Evolutionary conservation across 2,113 vertebrate genomes (phyloP), one percentile per base, ranked within the genome.

Genomic region (Phylloscopus whistleri): DNA sequence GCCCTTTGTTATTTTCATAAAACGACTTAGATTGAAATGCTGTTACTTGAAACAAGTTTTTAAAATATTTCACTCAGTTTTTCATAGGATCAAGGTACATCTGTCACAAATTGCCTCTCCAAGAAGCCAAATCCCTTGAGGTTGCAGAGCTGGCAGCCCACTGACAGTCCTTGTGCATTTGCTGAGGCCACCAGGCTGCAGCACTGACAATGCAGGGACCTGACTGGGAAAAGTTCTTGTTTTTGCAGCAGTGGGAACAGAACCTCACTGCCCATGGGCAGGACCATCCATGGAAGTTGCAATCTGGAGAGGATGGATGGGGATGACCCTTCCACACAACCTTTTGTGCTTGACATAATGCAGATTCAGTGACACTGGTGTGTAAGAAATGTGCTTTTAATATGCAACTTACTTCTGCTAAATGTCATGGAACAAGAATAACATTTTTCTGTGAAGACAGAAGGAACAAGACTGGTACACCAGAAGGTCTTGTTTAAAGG

Each of bases 321-420:
- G 55, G 13, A 10, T 37, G 44, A 64, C 37, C 58, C 21, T 43
- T 56, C n/a, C n/a, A 21, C 33, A 51, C 28, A 49, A 13, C 19
- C 21, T n/a, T 28, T 4, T 26, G 31, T 33, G 31, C 30, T 89
- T 7, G 13, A 84, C 10, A 28, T 33, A 68, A 74, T 3, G 24
- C 5, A 79, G 33, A 92, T 46, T 37, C 82, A 90, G 46, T 26
- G 31, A 93, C 64, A 44, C 68, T 44, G 33, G 27, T 30, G 3
- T 78, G 14, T 74, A 74, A 77, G 63, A 96, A 93, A 88, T 30
- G 30, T 37, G 16, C 23, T 94, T 95, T 95, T 93, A 96, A 90
- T 90, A 55, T 10, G 33, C 14, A 53, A 1, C 26, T 12, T 51
- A 72, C n/a, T 82, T 83, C 64, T 81, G 75, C 70, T 95, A 37